Evolutionary conservation across 2,888 invertebrate species (phyloP).

Genomic region (Papilio demoleus): DNA sequence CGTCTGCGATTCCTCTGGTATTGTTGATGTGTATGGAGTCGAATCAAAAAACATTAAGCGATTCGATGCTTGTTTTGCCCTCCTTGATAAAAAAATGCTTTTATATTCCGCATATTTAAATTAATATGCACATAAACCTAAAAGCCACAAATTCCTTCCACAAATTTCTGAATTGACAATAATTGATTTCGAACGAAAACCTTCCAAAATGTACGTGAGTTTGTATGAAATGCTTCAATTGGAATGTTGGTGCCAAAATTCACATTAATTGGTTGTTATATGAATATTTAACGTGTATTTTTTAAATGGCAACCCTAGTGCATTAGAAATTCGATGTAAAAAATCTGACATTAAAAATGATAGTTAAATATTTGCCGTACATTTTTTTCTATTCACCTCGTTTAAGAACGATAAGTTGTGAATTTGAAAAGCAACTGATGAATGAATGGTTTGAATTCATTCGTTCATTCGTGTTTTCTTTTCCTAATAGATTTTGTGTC

Average conservation of each 20-base stretch:
- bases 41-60: too few relatives aligned
- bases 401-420: too few relatives aligned
- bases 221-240: constrained; percentile 44
- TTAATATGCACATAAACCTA: too few relatives aligned
- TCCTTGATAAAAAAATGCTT: too few relatives aligned
- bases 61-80: too few relatives aligned
- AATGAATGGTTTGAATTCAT: not conserved
- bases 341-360: not conserved
- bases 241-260: constrained; percentile 48
- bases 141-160: constrained; percentile 42
- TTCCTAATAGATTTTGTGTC: constrained; percentile 11
- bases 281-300: not conserved
- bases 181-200: constrained; percentile 51
- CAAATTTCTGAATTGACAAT: constrained; percentile 78
- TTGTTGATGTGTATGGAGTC: too few relatives aligned
- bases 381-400: too few relatives aligned
- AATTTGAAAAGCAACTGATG: not conserved
- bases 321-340: not conserved
- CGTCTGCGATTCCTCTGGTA: too few relatives aligned
- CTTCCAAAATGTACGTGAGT: not conserved
- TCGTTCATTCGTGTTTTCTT: constrained; percentile 1
- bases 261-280: constrained; percentile 28
- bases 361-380: too few relatives aligned
- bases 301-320: not conserved
- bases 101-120: too few relatives aligned